Percentiles rank a stretch among this genome's conserved stretches.
Conservation (phyloP, 2,113 vertebrate species). For the Trichomycterus rosablanca region DNA sequence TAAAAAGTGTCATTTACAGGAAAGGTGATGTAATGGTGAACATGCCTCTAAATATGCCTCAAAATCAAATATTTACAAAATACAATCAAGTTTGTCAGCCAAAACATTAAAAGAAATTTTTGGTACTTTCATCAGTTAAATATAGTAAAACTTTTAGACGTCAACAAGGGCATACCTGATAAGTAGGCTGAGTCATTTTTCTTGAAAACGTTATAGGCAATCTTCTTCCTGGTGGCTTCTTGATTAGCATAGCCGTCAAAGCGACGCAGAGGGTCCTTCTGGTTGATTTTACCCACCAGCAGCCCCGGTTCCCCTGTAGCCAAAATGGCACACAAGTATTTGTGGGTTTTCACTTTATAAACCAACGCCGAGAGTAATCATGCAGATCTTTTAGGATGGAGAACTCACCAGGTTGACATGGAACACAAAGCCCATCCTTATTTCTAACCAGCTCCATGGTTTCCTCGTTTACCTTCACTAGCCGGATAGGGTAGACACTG, state of each 20-base stretch:
- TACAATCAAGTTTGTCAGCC: no score
- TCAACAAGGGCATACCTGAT: constrained; percentile 74
- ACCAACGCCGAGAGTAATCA: background rate
- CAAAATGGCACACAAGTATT: background rate
- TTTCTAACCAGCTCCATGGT: constrained; percentile 75
- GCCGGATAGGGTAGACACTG: constrained; percentile 75
- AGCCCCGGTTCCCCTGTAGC: constrained; percentile 59
- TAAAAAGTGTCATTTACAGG: no score
- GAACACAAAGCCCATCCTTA: constrained; percentile 72
- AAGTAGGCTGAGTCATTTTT: constrained; percentile 80
- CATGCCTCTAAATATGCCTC: no score
- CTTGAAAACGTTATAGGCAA: constrained; percentile 70
- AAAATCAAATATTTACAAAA: no score
- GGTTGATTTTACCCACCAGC: constrained; percentile 75
- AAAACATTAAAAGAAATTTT: no score
- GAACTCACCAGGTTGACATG: constrained; percentile 74
- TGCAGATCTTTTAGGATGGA: background rate
- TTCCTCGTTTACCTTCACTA: constrained; percentile 78
- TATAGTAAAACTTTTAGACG: no score
- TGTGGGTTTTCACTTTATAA: background rate
- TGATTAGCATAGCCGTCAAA: constrained; percentile 79
- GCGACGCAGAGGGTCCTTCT: constrained; percentile 76
- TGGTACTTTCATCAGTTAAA: no score
- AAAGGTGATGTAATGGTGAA: no score
- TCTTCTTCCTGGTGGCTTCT: constrained; percentile 75